Conservation (phyloP, 2,888 invertebrate genomes). For the Lepidochrysops patricia region DNA sequence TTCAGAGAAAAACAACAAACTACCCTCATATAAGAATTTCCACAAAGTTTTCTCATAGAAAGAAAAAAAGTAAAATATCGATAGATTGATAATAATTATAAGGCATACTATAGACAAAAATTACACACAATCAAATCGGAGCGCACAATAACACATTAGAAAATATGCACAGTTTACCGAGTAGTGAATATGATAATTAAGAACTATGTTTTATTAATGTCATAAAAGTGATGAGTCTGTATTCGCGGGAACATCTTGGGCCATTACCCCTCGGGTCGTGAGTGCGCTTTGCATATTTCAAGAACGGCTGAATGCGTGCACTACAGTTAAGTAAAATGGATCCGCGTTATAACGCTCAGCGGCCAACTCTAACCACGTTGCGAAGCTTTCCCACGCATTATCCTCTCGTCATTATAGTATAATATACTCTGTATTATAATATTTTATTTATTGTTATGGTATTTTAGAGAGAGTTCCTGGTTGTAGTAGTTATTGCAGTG, state of each 20-base stretch:
- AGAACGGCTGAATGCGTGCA: slow-evolving; percentile 61
- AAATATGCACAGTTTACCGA: too few species aligned
- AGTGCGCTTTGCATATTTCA: slow-evolving; percentile 69
- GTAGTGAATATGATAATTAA: not conserved
- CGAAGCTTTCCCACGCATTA: slow-evolving; percentile 45
- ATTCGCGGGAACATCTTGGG: slow-evolving; percentile 55
- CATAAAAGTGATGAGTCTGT: slow-evolving; percentile 28
- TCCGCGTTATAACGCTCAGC: slow-evolving; percentile 49
- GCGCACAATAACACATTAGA: too few species aligned
- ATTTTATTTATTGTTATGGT: too few species aligned
- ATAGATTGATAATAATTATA: too few species aligned
- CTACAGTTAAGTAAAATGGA: slow-evolving; percentile 60
- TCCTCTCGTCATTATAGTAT: not conserved
- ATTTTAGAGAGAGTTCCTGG: too few species aligned
- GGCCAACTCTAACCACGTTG: slow-evolving; percentile 30
- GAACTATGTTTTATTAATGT: not conserved
- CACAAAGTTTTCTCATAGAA: too few species aligned
- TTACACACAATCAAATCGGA: too few species aligned
- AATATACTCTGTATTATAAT: not conserved
- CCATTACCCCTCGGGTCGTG: slow-evolving; percentile 58
- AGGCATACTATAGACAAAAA: too few species aligned
- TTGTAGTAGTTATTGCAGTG: too few species aligned
- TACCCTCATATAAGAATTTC: too few species aligned
- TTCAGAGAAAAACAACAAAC: too few species aligned
- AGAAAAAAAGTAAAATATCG: too few species aligned